Percentiles rank a stretch among this genome's conserved stretches.
Conservation (phyloP, 1,140 invertebrate species). For the Cydia splendana region DNA sequence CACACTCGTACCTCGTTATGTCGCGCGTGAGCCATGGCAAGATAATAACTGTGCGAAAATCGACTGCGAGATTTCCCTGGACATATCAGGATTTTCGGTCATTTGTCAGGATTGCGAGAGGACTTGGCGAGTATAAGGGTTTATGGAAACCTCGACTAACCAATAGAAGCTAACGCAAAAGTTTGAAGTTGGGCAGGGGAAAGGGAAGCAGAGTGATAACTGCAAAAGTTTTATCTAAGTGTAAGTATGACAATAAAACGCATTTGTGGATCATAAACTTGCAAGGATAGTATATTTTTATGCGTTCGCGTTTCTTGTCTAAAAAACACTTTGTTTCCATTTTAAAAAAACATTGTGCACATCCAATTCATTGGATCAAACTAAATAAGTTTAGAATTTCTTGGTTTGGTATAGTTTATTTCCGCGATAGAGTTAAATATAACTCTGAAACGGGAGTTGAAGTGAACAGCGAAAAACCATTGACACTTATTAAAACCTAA, state of each 20-base stretch:
- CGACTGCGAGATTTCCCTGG: background rate
- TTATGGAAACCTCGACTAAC: too few relatives aligned
- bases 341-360: background rate
- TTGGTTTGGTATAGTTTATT: background rate
- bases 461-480: background rate
- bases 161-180: too few relatives aligned
- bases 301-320: too few relatives aligned
- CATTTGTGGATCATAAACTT: background rate
- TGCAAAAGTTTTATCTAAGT: background rate
- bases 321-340: background rate
- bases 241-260: background rate
- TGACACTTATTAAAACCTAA: background rate
- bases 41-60: background rate
- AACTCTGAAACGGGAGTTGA: too few relatives aligned
- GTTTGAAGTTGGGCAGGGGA: too few relatives aligned
- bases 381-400: too few relatives aligned
- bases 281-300: too few relatives aligned
- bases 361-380: background rate
- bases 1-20: background rate
- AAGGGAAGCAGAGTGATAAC: too few relatives aligned
- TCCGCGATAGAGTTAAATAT: background rate
- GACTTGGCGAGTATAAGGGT: too few relatives aligned
- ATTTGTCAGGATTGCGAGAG: too few relatives aligned
- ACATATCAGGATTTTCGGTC: background rate
- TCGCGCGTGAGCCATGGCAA: background rate